Evolutionary conservation across 2,113 vertebrate species (phyloP).

Genomic region (Loxodonta africana): DNA sequence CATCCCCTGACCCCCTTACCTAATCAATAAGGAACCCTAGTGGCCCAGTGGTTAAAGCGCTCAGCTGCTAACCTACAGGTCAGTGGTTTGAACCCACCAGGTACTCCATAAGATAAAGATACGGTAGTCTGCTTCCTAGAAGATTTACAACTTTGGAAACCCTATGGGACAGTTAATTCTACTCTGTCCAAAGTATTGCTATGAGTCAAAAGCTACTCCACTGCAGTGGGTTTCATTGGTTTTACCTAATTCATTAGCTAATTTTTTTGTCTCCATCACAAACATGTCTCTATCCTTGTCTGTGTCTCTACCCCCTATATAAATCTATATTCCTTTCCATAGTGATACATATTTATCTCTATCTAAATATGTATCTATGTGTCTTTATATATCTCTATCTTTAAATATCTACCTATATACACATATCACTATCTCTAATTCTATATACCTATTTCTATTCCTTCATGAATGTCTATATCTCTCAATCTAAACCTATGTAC

Average conservation of each 20-base stretch:
- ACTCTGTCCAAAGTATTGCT: no score
- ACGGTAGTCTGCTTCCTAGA: no score
- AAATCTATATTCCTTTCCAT: neutral
- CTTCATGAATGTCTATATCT: neutral
- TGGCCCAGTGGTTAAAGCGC: no score
- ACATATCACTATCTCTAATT: neutral
- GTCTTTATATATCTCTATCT: neutral
- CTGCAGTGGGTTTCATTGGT: no score
- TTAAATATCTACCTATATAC: neutral
- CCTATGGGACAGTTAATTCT: no score
- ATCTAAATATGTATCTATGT: neutral
- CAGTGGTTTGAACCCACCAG: no score
- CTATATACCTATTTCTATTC: neutral
- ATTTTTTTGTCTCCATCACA: neutral
- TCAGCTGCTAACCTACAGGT: no score
- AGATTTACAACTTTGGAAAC: no score
- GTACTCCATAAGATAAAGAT: no score
- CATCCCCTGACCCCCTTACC: neutral
- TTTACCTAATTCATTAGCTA: neutral
- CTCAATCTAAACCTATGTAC: neutral
- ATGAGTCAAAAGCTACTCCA: no score
- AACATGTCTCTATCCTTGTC: neutral
- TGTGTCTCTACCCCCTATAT: neutral
- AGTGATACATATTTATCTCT: neutral
- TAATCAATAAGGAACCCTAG: neutral